Evolutionary conservation across 2,888 invertebrate species (phyloP).

Genomic region (Meteorus cinctellus): DNA sequence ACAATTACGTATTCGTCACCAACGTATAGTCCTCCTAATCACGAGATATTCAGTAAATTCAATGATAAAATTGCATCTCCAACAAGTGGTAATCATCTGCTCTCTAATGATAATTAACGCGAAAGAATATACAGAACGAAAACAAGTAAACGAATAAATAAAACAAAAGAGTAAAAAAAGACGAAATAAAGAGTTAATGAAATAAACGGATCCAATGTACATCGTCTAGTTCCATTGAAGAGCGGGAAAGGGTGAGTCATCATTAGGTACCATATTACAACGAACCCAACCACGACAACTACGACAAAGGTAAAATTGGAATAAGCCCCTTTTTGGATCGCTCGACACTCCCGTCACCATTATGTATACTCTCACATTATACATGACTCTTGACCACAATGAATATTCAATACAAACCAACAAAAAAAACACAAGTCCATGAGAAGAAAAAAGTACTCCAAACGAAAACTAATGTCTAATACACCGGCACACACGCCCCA

Average conservation of each 20-base stretch:
- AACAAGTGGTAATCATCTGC: too few relatives aligned
- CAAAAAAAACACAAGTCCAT: not conserved
- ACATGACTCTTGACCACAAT: constrained; percentile 12
- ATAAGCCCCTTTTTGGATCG: constrained; percentile 10
- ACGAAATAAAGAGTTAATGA: constrained; percentile 11
- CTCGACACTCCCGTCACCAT: constrained; percentile 22
- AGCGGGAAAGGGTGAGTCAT: constrained; percentile 67
- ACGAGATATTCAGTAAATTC: not conserved
- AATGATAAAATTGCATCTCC: not conserved
- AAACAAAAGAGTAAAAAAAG: not conserved
- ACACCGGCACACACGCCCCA: constrained; percentile 8
- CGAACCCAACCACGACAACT: constrained; percentile 25
- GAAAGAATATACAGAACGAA: not conserved
- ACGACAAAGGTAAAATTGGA: constrained; percentile 48
- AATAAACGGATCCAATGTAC: not conserved
- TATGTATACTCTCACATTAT: not conserved
- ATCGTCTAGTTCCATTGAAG: constrained; percentile 28
- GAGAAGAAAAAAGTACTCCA: too few relatives aligned
- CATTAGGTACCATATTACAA: constrained; percentile 46
- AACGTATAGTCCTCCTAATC: not conserved
- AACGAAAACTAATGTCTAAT: not conserved
- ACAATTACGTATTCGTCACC: constrained; percentile 21
- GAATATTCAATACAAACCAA: not conserved
- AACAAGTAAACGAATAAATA: not conserved
- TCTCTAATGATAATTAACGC: too few relatives aligned